A percentile compares a stretch with the other conserved stretches of the same genome.
Conservation (phyloP, 1,140 invertebrate genomes). For the Hylaeus anthracinus region DNA sequence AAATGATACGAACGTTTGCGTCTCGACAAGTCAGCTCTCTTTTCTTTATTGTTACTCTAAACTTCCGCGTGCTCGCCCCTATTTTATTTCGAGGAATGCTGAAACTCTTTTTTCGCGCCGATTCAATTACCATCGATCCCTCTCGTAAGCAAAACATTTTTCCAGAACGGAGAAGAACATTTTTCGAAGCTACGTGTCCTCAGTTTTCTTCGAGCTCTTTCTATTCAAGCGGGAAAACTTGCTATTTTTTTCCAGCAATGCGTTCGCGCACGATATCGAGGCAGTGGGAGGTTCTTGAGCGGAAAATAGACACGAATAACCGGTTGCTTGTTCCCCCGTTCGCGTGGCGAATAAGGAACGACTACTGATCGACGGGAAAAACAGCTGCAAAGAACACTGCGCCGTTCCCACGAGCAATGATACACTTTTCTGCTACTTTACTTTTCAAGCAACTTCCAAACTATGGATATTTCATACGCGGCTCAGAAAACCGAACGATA, state of each 20-base stretch:
- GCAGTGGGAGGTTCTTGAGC: background rate
- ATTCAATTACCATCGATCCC: slow-evolving; percentile 1
- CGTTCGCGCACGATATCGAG: background rate
- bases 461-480: slow-evolving; percentile 16
- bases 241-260: too few species aligned
- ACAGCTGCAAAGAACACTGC: slow-evolving; percentile 19
- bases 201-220: background rate
- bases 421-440: slow-evolving; percentile 2
- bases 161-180: background rate
- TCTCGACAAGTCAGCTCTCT: background rate
- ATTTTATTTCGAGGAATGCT: background rate
- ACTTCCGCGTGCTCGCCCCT: background rate
- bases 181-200: background rate
- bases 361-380: slow-evolving; percentile 17
- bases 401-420: slow-evolving; percentile 22
- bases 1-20: slow-evolving; percentile 6
- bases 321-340: background rate
- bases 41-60: background rate
- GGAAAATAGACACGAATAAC: background rate
- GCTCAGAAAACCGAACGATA: background rate
- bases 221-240: background rate
- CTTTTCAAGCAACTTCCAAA: background rate
- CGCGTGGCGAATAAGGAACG: background rate
- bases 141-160: background rate
- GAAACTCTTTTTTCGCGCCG: background rate